These are phyloP conservation scores for Drosophila pegasa DNA, from an alignment of 2,888 invertebrate species.

Conservation along the genomic window DNA sequence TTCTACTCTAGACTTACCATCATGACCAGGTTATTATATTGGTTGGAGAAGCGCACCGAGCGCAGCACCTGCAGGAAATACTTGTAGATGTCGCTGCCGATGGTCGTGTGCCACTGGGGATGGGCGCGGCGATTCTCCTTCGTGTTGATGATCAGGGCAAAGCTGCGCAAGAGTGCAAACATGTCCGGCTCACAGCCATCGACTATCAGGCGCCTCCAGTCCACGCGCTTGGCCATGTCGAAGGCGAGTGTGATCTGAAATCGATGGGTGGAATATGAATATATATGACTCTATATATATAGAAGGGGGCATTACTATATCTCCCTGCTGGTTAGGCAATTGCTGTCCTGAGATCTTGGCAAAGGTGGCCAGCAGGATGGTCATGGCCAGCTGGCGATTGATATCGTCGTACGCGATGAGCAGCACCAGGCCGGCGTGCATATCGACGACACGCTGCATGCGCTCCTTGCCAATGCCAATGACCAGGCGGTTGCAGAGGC, in stretches of 20 bases:
- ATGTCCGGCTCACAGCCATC: conserved; percentile 26
- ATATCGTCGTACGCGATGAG: conserved; percentile 22
- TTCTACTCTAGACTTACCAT: conserved; percentile 39
- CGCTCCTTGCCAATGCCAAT: conserved; percentile 32
- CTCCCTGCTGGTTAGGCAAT: background rate
- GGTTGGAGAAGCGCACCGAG: conserved; percentile 10
- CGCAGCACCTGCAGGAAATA: conserved; percentile 43
- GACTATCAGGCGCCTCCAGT: conserved; percentile 49
- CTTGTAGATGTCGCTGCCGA: conserved; percentile 35
- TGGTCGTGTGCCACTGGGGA: conserved; percentile 24
- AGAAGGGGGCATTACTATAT: background rate
- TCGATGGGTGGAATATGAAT: no score
- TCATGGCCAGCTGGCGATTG: conserved; percentile 34
- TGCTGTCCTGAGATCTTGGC: conserved; percentile 18
- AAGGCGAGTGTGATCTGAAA: conserved; percentile 45
- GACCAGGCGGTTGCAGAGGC: conserved; percentile 27
- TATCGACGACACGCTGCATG: conserved; percentile 24
- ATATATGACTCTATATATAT: background rate
- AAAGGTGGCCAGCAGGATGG: conserved; percentile 44
- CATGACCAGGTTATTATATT: conserved; percentile 40
- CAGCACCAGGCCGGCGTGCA: conserved; percentile 34
- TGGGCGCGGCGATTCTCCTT: conserved; percentile 25
- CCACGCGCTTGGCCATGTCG: conserved; percentile 38
- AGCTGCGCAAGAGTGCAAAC: conserved; percentile 46
- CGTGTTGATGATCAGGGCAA: conserved; percentile 50